These are phyloP conservation scores for Scolanthus callimorphus DNA, from an alignment of 92 coral and sea anemone species.

Conservation along the genomic window DNA sequence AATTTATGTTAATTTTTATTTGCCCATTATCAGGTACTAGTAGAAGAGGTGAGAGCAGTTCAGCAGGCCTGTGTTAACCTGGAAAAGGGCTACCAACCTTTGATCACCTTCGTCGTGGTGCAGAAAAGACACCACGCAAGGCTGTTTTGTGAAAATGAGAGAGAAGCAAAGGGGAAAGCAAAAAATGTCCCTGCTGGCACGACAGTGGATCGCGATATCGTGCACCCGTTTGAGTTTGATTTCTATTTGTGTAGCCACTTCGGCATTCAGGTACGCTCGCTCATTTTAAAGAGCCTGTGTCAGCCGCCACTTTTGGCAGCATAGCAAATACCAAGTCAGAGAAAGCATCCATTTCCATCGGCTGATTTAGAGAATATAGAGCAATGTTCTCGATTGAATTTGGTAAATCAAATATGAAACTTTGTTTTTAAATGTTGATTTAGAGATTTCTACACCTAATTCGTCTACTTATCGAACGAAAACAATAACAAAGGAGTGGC, in stretches of 20 bases:
- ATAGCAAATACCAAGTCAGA: too few species aligned
- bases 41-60: constrained; percentile 72
- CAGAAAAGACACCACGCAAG: constrained; percentile 85
- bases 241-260: constrained; percentile 79
- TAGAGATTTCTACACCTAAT: too few species aligned
- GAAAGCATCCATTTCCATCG: too few species aligned
- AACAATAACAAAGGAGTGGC: too few species aligned
- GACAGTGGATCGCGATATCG: constrained; percentile 71
- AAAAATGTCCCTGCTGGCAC: constrained; percentile 85
- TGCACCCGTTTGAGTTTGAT: constrained; percentile 81
- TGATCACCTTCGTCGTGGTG: constrained; percentile 74
- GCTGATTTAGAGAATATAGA: too few species aligned
- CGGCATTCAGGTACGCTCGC: constrained; percentile 65
- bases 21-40: constrained; percentile 78
- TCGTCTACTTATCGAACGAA: too few species aligned
- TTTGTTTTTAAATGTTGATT: too few species aligned
- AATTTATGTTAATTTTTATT: too few species aligned
- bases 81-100: constrained; percentile 83
- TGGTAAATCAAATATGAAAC: too few species aligned
- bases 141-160: constrained; percentile 53
- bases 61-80: constrained; percentile 77
- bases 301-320: too few species aligned
- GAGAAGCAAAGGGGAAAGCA: constrained; percentile 71
- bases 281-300: too few species aligned
- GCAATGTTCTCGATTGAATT: too few species aligned